Conservation (phyloP, 2,113 vertebrate genomes). For the Pterophyllum scalare region DNA sequence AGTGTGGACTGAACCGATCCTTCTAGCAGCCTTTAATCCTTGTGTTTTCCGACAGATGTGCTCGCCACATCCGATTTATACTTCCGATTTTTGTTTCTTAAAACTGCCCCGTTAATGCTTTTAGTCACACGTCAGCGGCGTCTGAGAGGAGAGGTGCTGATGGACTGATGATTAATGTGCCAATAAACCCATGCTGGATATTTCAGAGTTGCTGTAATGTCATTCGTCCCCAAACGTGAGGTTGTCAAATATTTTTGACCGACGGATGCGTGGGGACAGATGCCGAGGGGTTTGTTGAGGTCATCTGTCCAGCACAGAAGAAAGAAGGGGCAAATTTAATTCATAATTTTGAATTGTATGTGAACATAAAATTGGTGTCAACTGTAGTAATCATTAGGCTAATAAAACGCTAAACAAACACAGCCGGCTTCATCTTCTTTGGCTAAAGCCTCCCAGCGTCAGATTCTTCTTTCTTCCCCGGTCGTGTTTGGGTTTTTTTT, state of each 20-base stretch:
- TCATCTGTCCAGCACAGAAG: constrained; percentile 21
- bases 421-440: constrained; percentile 85
- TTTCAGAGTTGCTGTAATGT: constrained; percentile 21
- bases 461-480: background rate
- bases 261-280: background rate
- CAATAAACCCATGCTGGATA: constrained; percentile 7
- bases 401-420: constrained; percentile 87
- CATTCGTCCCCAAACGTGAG: constrained; percentile 16
- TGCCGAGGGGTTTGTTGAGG: constrained; percentile 23
- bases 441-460: constrained; percentile 49
- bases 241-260: constrained; percentile 1
- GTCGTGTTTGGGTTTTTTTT: background rate
- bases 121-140: background rate
- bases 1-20: constrained; percentile 59
- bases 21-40: constrained; percentile 40
- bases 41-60: constrained; percentile 44
- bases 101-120: constrained; percentile 17
- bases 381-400: constrained; percentile 89
- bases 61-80: constrained; percentile 28
- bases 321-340: constrained; percentile 66
- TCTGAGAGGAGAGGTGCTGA: background rate
- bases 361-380: constrained; percentile 93
- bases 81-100: constrained; percentile 34
- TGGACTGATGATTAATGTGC: constrained; percentile 12
- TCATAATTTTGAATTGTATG: constrained; percentile 83